Evolutionary conservation across 2,888 invertebrate species (phyloP), one percentile per base, ranked within the genome.

Genomic region (Sclerodermus sp.): DNA sequence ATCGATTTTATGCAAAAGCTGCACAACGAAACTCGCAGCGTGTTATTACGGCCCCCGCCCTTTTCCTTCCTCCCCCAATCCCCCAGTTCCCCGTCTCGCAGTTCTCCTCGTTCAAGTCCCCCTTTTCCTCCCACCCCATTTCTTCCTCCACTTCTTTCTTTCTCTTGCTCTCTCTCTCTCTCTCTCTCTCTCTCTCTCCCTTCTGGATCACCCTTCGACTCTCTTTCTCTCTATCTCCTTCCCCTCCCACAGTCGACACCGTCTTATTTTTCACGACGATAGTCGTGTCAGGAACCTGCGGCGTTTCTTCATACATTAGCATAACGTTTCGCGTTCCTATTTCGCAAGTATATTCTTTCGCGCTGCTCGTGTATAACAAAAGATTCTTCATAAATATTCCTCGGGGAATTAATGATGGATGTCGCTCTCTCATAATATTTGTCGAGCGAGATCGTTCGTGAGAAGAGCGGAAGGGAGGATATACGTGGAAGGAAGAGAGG

Each of bases 1-100:
- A 57, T 55, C 58, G 60, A 64, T 59, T 61, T 57, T 61, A 62
- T 58, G 65, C 62, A 66, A 67, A 66, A 64, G 52, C 46, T 59
- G 45, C 34, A 53, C 52, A 52, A 53, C 51, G 51, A 57, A 62
- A 58, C 53, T 37, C 53, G 49, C 58, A 57, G 54, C 58, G 54
- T 58, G 54, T 65, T 58, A 62, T 62, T 66, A 60, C 60, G 18
- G 45, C 16, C 47, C 9, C 40, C 46, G 13, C 40, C 46, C 18
- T 40, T 16, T 41, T 45, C 46, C 45, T 39, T 42, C 31, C 42
- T 30, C 40, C 37, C 14, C 30, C 9, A n/a, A 13, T 16, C 32
- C 16, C 31, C 30, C 40, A 23, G 15, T 10, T 36, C 42, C 18
- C n/a, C n/a, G n/a, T n/a, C n/a, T n/a, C n/a, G n/a, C n/a, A n/a